phyloP scores from a whole-genome alignment of 2,888 invertebrate species.

The Watsonalla binaria region DNA sequence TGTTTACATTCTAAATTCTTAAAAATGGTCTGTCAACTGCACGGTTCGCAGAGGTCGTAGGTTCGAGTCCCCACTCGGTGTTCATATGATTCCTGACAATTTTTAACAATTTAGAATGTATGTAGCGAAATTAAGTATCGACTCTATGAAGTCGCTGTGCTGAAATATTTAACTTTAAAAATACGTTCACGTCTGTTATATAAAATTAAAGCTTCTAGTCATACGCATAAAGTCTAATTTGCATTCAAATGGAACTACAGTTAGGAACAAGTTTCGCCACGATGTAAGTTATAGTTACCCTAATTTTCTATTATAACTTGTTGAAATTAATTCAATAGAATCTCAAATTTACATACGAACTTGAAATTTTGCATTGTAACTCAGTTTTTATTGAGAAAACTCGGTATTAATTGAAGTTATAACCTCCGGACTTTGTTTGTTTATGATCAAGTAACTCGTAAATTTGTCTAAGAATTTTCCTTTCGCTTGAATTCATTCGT shows the following conservation, averaged over 20 bases:
- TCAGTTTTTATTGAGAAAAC: conserved; percentile 15
- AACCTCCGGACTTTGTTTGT: conserved; percentile 20
- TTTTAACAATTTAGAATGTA: no score
- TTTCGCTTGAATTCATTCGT: conserved; percentile 13
- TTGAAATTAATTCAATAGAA: conserved; percentile 1
- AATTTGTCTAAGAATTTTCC: conserved; percentile 30
- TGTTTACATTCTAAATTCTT: no score
- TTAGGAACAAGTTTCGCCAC: not conserved
- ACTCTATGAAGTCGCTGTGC: no score
- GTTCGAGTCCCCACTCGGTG: no score
- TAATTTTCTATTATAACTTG: not conserved
- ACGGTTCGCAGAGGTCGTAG: no score
- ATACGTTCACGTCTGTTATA: not conserved
- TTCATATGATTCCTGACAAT: no score
- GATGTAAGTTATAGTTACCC: not conserved
- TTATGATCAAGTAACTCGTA: conserved; percentile 18
- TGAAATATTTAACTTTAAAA: no score
- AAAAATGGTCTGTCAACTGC: no score
- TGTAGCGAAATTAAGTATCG: no score
- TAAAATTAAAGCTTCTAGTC: not conserved
- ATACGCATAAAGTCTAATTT: not conserved
- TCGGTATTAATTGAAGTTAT: conserved; percentile 21
- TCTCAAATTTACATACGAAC: conserved; percentile 1
- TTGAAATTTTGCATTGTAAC: conserved; percentile 4
- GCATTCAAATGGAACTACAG: not conserved